Evolutionary conservation across 2,888 invertebrate species (phyloP), one percentile per base, ranked within the genome.

Genomic region (Aricia artaxerxes): DNA sequence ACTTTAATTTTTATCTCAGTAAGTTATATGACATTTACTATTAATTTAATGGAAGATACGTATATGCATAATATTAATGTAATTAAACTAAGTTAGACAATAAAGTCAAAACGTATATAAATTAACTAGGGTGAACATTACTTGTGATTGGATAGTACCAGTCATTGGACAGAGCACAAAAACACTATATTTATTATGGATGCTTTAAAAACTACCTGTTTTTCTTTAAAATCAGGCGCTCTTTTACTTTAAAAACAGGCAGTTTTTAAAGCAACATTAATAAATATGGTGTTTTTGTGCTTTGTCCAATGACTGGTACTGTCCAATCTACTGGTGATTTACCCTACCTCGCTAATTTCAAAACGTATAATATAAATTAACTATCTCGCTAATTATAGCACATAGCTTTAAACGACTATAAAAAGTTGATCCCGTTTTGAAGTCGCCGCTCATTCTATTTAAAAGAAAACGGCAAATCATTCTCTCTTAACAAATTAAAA

Each of bases 401-500:
- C 31, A 31, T 31, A 64, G 11, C 64, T 64, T 31, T 24, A 64
- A 64, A 64, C 24, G 61, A 64, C 24, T 2, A 57, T 31, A 11
- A 1, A 24, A 64, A 64, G 64, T 9, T 31, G 11, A 64, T 64
- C 64, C 24, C 64, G 11, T 7, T 64, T 64, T 24, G 57, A 61
- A 61, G 9, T 64, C 64, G 9, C 24, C 31, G 64, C 64, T 9
- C 64, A 2, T 64, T 64, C 9, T 31, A 64, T 64, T 31, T 64
- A 64, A 64, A 64, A 61, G 60, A 24, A 73, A 44, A 49, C 49
- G 24, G 5, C 49, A 9, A 49, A 53, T 75, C 49, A 75, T 75
- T 49, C 49, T 75, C 53, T 49, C 75, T 75, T 31, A 31, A 53
- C 3, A 44, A 38, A 24, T 75, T 31, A 31, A 75, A 75, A 75